phyloP scores from a whole-genome alignment of 2,888 invertebrate genomes.

The Osedax fenrisi region DNA sequence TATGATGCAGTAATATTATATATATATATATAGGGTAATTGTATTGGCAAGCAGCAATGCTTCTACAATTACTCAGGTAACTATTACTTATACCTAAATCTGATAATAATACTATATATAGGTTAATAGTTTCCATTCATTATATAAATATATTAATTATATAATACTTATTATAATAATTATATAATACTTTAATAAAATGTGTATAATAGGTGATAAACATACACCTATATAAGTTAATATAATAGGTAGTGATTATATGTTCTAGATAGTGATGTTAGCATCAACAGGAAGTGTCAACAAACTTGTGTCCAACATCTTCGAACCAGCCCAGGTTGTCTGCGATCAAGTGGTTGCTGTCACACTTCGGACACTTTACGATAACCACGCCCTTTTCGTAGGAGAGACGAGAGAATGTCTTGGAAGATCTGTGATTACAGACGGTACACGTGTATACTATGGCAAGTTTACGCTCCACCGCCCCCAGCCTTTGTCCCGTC shows the following conservation, averaged over 20 bases:
- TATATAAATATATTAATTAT: background rate
- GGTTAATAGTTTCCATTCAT: background rate
- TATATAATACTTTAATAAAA: too few relatives aligned
- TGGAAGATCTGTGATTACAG: constrained; percentile 65
- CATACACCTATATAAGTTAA: background rate
- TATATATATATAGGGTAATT: too few relatives aligned
- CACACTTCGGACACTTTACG: constrained; percentile 73
- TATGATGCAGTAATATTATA: too few relatives aligned
- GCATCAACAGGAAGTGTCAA: background rate
- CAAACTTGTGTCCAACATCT: constrained; percentile 55
- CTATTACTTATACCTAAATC: too few relatives aligned
- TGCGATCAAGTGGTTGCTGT: constrained; percentile 81
- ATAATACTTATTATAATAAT: background rate
- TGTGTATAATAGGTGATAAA: too few relatives aligned
- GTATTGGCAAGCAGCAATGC: too few relatives aligned
- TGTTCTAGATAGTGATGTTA: background rate
- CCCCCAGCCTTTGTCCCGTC: too few relatives aligned
- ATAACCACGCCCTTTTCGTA: constrained; percentile 82
- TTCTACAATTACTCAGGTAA: too few relatives aligned
- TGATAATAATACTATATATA: too few relatives aligned
- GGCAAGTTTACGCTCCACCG: background rate
- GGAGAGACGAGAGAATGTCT: constrained; percentile 70
- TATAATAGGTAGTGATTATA: background rate
- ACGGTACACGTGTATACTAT: constrained; percentile 78
- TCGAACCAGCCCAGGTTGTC: constrained; percentile 90